Conservation (phyloP, 2,113 vertebrate genomes). For the Probosciger aterrimus region DNA sequence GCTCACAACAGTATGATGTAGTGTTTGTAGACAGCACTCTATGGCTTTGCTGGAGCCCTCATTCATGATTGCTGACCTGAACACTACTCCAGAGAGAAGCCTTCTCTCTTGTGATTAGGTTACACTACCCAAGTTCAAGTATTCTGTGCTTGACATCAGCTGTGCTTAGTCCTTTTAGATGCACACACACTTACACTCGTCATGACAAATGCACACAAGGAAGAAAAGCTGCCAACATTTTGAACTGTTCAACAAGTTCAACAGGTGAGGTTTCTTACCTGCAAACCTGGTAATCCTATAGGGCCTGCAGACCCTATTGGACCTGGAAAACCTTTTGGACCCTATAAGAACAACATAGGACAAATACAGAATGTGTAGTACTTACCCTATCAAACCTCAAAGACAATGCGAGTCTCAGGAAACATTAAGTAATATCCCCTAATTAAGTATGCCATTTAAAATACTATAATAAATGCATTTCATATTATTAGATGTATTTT, state of each 20-base stretch:
- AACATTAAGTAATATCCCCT: not conserved
- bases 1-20: not conserved
- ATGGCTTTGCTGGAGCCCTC: not conserved
- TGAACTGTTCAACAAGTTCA: not conserved
- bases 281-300: constrained; percentile 73
- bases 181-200: not conserved
- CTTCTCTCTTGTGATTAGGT: not conserved
- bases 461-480: not conserved
- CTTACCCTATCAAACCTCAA: not conserved
- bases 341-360: constrained; percentile 66
- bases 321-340: constrained; percentile 76
- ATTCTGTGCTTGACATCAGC: not conserved
- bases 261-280: not conserved
- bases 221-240: not conserved
- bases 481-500: not conserved
- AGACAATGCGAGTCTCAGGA: not conserved
- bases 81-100: not conserved
- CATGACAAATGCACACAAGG: not conserved
- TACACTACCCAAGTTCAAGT: not conserved
- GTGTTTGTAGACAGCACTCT: not conserved
- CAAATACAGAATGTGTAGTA: not conserved
- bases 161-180: not conserved
- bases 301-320: constrained; percentile 74
- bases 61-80: not conserved
- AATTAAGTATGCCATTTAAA: not conserved